Percentiles rank a stretch among this genome's conserved stretches.
These are phyloP conservation scores for Perodicticus potto DNA, from an alignment of 2,797 vertebrate species.

Conservation along the genomic window DNA sequence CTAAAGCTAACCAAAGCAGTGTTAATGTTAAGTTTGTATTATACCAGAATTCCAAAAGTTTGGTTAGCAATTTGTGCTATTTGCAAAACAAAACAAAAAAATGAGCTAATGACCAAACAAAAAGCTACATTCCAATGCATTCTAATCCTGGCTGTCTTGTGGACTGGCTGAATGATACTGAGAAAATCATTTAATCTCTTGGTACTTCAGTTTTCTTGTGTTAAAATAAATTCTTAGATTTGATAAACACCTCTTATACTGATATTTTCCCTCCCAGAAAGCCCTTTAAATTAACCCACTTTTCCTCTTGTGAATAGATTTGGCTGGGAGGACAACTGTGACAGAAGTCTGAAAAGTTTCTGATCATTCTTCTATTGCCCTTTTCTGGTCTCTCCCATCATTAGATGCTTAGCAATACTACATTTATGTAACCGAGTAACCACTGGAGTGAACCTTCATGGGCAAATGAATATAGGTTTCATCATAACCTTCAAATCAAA, in stretches of 20 bases:
- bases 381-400: background rate
- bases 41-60: slow-evolving; percentile 9
- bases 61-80: background rate
- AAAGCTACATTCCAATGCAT: background rate
- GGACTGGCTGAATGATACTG: background rate
- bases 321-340: background rate
- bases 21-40: background rate
- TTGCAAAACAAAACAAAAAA: slow-evolving; percentile 5
- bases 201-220: background rate
- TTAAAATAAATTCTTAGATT: background rate
- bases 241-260: background rate
- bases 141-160: background rate
- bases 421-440: background rate
- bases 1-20: background rate
- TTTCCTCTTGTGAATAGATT: background rate
- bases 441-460: background rate
- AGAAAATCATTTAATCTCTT: background rate
- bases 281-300: background rate
- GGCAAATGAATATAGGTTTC: background rate
- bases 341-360: background rate
- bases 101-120: background rate
- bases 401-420: background rate
- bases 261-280: background rate
- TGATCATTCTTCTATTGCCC: too few relatives aligned
- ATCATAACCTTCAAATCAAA: background rate